A percentile compares a stretch with the other conserved stretches of the same genome.
Evolutionary conservation across 1,140 invertebrate species (phyloP).

Genomic region (Drosophila malerkotliana): DNA sequence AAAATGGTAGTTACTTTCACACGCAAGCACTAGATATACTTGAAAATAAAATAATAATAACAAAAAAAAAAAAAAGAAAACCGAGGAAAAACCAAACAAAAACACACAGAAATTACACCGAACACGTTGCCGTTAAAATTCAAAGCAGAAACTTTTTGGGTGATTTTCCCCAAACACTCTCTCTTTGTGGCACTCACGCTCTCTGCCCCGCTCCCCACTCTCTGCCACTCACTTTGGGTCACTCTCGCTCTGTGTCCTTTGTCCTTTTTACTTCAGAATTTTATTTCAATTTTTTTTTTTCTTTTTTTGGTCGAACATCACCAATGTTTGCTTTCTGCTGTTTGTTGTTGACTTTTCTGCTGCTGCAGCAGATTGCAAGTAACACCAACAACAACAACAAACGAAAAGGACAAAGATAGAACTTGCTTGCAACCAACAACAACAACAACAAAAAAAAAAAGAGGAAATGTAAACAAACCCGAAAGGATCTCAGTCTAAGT

Average conservation of each 20-base stretch:
- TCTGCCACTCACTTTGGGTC: not conserved
- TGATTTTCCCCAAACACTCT: slow-evolving; percentile 13
- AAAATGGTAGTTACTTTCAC: slow-evolving; percentile 34
- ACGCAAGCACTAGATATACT: slow-evolving; percentile 76
- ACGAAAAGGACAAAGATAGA: not conserved
- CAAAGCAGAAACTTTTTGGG: slow-evolving; percentile 12
- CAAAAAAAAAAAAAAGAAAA: not conserved
- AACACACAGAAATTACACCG: slow-evolving; percentile 42
- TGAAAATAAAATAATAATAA: slow-evolving; percentile 22
- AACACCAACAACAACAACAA: not conserved
- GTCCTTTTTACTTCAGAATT: slow-evolving; percentile 8
- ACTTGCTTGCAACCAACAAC: not conserved
- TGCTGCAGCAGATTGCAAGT: slow-evolving; percentile 3
- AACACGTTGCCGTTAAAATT: slow-evolving; percentile 49
- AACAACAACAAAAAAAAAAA: not conserved
- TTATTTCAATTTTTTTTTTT: not conserved
- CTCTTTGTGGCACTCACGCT: too few species aligned
- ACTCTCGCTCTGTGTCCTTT: not conserved
- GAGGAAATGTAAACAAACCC: not conserved
- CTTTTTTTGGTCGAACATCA: slow-evolving; percentile 12
- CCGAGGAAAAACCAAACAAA: slow-evolving; percentile 33
- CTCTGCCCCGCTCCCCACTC: not conserved
- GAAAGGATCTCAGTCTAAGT: slow-evolving; percentile 3
- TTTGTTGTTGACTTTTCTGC: slow-evolving; percentile 32
- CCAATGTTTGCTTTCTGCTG: slow-evolving; percentile 30